A percentile compares a stretch with the other conserved stretches of the same genome.
Conservation (phyloP, 2,888 invertebrate species). For the Sarcophaga caerulescens region DNA sequence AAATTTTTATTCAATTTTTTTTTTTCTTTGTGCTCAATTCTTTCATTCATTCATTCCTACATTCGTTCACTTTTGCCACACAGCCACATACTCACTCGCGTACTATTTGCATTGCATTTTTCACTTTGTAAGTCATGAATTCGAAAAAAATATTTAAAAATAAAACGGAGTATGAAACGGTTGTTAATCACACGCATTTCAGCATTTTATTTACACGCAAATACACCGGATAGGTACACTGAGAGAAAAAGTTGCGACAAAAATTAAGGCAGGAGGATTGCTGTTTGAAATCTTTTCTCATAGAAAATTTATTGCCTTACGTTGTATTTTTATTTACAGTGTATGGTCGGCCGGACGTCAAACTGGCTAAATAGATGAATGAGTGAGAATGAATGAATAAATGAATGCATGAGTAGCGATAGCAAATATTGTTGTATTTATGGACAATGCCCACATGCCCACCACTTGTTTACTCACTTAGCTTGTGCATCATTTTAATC, state of each 20-base stretch:
- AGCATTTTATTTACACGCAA: slow-evolving; percentile 24
- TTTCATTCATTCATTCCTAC: slow-evolving; percentile 13
- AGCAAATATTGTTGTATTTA: slow-evolving; percentile 34
- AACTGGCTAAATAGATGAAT: background rate
- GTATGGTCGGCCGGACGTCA: slow-evolving; percentile 12
- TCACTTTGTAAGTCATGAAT: slow-evolving; percentile 22
- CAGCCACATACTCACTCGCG: background rate
- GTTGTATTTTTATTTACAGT: slow-evolving; percentile 28
- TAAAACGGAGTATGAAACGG: background rate
- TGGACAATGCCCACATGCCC: slow-evolving; percentile 23
- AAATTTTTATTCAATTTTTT: background rate
- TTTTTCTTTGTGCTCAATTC: slow-evolving; percentile 11
- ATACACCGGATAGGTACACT: slow-evolving; percentile 26
- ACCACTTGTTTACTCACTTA: slow-evolving; percentile 22
- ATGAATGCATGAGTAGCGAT: slow-evolving; percentile 17
- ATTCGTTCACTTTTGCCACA: slow-evolving; percentile 3
- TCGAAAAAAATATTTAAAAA: slow-evolving; percentile 16
- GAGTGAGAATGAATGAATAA: slow-evolving; percentile 35
- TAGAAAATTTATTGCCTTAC: no score
- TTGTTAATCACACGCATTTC: slow-evolving; percentile 44
- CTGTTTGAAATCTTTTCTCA: no score
- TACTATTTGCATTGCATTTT: slow-evolving; percentile 37
- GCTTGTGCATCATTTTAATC: background rate
- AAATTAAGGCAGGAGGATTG: no score
- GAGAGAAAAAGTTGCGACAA: background rate